These are phyloP conservation scores for Phrynocephalus forsythii DNA, from an alignment of 2,797 vertebrate species.

Conservation along the genomic window DNA sequence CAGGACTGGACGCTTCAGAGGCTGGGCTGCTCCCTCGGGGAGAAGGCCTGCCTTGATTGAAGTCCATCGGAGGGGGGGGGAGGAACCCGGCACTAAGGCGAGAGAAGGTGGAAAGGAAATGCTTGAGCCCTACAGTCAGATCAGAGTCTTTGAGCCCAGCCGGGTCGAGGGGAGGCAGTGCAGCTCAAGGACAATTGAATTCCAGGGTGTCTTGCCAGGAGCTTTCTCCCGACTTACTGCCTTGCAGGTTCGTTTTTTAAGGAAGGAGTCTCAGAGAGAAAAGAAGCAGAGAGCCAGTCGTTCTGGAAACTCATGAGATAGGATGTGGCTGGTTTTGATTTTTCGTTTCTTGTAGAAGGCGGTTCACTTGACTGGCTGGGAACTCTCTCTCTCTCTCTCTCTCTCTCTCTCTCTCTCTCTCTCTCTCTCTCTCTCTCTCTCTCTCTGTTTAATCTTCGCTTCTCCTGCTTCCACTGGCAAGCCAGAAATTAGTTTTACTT, in stretches of 20 bases:
- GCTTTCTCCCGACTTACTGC: neutral
- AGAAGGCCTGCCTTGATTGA: slow-evolving; percentile 55
- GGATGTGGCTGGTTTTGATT: neutral
- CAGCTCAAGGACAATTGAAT: neutral
- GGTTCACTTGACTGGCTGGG: neutral
- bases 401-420: too few species aligned
- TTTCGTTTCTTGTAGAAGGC: neutral
- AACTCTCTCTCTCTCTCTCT: too few species aligned
- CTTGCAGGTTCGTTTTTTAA: neutral
- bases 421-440: too few species aligned
- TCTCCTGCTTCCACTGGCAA: neutral
- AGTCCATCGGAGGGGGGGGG: slow-evolving; percentile 46
- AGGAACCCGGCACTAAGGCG: neutral
- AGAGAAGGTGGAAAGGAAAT: slow-evolving; percentile 71
- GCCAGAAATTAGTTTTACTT: slow-evolving; percentile 25
- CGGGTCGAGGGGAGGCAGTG: neutral
- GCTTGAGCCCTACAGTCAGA: slow-evolving; percentile 53
- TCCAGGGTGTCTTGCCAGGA: slow-evolving; percentile 1
- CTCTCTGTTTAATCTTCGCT: too few species aligned
- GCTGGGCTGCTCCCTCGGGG: neutral
- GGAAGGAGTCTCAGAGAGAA: neutral
- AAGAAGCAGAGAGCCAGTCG: neutral
- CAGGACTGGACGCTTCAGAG: slow-evolving; percentile 23
- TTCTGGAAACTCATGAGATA: neutral
- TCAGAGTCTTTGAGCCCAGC: slow-evolving; percentile 15